These are phyloP conservation scores for Scolopax rusticola DNA, from an alignment of 2,797 vertebrate species.

Conservation along the genomic window DNA sequence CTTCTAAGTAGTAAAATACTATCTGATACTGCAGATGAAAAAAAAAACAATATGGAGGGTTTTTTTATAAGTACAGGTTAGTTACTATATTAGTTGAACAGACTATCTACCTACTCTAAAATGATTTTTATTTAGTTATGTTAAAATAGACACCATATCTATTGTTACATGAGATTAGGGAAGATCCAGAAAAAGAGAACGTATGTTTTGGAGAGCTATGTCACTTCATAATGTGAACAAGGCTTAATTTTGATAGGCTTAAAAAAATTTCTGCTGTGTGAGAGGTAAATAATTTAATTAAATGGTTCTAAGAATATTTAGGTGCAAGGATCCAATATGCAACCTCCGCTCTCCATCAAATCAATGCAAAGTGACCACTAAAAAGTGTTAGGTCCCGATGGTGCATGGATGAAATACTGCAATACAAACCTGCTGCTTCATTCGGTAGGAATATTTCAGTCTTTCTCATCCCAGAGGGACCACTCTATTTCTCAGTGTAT, in stretches of 20 bases:
- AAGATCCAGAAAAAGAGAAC: not conserved
- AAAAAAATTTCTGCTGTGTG: not conserved
- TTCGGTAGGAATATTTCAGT: not conserved
- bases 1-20: not conserved
- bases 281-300: not conserved
- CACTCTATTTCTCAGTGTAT: not conserved
- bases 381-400: not conserved
- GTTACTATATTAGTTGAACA: not conserved
- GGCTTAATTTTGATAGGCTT: not conserved
- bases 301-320: not conserved
- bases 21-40: not conserved
- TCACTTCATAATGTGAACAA: not conserved
- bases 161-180: not conserved
- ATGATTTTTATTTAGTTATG: fast-evolving
- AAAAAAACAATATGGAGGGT: not conserved
- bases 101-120: not conserved
- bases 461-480: not conserved
- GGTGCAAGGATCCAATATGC: not conserved
- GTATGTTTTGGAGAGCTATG: not conserved
- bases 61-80: not conserved
- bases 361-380: not conserved
- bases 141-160: not conserved
- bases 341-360: not conserved
- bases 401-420: not conserved
- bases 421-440: not conserved